Evolutionary conservation across 2,113 vertebrate genomes (phyloP), one percentile per base, ranked within the genome.

Genomic region (Madoqua kirkii): DNA sequence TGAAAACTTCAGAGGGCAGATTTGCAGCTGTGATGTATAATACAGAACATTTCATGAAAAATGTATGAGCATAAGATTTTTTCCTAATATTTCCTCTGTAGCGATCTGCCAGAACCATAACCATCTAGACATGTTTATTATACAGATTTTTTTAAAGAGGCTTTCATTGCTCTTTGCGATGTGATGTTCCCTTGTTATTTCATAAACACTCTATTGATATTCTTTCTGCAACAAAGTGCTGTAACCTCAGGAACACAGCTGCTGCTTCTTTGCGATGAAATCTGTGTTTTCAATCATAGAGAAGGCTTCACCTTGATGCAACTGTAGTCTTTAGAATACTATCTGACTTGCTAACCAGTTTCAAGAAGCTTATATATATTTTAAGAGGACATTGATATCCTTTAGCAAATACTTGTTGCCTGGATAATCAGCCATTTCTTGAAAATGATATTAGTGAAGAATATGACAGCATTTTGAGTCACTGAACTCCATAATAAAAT

Each of bases 21-120:
- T 89, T 97, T 98, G 94, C 91, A 98, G 96, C 97, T 98, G 78
- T 97, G 94, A 98, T 96, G 96, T 95, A 84, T 98, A 98, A 98
- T 90, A 67, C 45, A 98, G 98, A 98, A 90, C 33, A 91, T 59
- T 97, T 85, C 95, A 54, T 97, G 48, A 97, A 97, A 97, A 98
- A 97, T 97, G 96, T 96, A 78, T 95, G 97, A 98, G 87, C 25
- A 67, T 50, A 87, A 79, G 87, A n/a, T 21, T 97, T 97, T 94
- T 96, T 76, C 59, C 95, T 97, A 97, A 96, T 97, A 91, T 97
- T 96, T 97, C 95, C 93, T 98, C 86, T 90, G 87, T 97, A 97
- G 94, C 0, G 21, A 93, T 97, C 93, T 98, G 96, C 97, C 97
- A 97, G 89, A 92, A 87, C 89, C 93, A 92, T 90, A 97, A 93